Evolutionary conservation across 2,797 vertebrate genomes (phyloP).

Genomic region (Todus mexicanus): DNA sequence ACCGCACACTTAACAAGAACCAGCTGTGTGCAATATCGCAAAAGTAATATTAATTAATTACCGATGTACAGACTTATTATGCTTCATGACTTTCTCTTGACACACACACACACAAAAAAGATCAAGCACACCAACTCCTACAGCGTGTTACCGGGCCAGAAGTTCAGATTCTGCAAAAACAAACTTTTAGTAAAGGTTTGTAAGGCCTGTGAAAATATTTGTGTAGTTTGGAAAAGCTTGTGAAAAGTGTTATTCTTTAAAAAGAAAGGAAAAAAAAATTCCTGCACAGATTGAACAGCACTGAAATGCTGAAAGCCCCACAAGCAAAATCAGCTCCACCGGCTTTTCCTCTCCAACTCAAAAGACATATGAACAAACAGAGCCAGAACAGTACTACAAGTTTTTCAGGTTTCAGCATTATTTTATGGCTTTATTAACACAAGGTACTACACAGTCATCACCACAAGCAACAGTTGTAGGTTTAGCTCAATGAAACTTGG

Average conservation of each 20-base stretch:
- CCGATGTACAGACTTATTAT: not conserved
- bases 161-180: not conserved
- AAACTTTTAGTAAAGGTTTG: not conserved
- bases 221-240: not conserved
- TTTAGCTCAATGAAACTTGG: not conserved
- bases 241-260: not conserved
- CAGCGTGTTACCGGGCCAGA: not conserved
- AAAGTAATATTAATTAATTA: slow-evolving; percentile 9
- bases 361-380: not conserved
- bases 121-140: not conserved
- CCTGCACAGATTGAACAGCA: not conserved
- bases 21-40: not conserved
- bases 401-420: not conserved
- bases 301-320: not conserved
- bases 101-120: no score
- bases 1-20: slow-evolving; percentile 1
- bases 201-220: not conserved
- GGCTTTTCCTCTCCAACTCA: not conserved
- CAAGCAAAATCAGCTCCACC: not conserved
- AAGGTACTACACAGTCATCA: rapidly evolving
- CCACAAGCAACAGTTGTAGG: not conserved
- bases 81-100: not conserved
- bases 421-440: not conserved
- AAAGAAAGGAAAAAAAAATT: not conserved
- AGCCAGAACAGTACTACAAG: not conserved